Base-by-base conservation (phyloP, 2,113 vertebrate genomes). In the Arvicanthis niloticus region DNA sequence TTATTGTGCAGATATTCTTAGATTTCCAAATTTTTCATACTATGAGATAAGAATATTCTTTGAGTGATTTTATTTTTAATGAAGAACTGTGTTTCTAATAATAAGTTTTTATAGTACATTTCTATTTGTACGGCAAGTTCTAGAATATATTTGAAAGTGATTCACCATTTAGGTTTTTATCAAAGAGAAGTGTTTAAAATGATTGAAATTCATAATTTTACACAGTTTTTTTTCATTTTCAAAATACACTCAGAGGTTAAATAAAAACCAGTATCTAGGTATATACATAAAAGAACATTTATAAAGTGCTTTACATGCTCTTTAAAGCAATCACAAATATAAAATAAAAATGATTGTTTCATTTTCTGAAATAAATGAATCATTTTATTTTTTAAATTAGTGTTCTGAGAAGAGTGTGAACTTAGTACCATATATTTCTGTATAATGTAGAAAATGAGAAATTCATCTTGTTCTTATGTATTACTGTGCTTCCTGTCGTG, bases 1-100 rank as follows among this genome's bases (percentile, higher is more conserved):
- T 97, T 86, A 88, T 96, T 42, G 82, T 97, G 31, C n/a, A 78
- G 60, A 21, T 96, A 87, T 86, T 97, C 45, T 84, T 96, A 96
- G 96, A 97, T 95, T 96, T 96, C 91, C 15, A 94, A 90, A 86
- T 56, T 98, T 94, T 72, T 91, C 16, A n/a, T 92, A 75, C n/a
- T 68, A 92, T 91, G 95, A 97, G 81, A 77, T 42, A 97, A 24
- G n/a, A 90, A 80, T 22, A 92, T 88, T 93, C 21, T 95, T 94
- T 94, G 56, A 93, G 3, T 51, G 65, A 94, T 82, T 51, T 93
- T 72, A 12, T 72, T 95, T 45, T n/a, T 91, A 91, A 87, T 85
- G 62, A 93, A 94, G 92, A 16, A 94, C 40, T 16, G 3, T 81
- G 88, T 90, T 96, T 94, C 78, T 70, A 65, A 87, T 19, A 91